Evolutionary conservation across 2,888 invertebrate species (phyloP).

Genomic region (Drosophila subsilvestris): DNA sequence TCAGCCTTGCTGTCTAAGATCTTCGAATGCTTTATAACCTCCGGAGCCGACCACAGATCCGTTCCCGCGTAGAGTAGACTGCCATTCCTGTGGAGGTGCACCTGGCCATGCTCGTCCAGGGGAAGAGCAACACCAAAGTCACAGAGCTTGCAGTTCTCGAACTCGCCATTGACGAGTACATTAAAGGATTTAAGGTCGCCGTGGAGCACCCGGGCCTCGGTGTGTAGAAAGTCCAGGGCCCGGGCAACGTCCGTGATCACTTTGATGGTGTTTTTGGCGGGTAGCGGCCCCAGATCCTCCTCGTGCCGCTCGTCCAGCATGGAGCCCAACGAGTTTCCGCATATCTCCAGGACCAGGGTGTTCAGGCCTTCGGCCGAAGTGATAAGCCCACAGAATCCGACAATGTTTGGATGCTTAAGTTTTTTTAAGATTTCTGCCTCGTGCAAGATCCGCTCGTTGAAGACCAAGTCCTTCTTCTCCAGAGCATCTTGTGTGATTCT

Average conservation of each 20-base stretch:
- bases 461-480: constrained; percentile 52
- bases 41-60: constrained; percentile 92
- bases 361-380: constrained; percentile 82
- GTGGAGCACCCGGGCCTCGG: constrained; percentile 89
- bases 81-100: constrained; percentile 85
- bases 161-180: constrained; percentile 90
- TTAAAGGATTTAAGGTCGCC: constrained; percentile 94
- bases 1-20: constrained; percentile 89
- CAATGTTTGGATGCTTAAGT: constrained; percentile 92
- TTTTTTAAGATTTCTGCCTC: constrained; percentile 90
- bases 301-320: constrained; percentile 89
- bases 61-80: constrained; percentile 87
- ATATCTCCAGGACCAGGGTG: constrained; percentile 92
- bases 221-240: constrained; percentile 91
- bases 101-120: constrained; percentile 87
- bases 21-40: constrained; percentile 87
- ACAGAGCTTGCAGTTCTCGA: constrained; percentile 90
- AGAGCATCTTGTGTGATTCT: constrained; percentile 86
- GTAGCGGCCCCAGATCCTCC: constrained; percentile 86
- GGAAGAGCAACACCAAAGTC: constrained; percentile 94
- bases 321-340: constrained; percentile 89
- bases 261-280: constrained; percentile 87
- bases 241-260: constrained; percentile 88
- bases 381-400: constrained; percentile 88
- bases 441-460: constrained; percentile 86